phyloP scores from a whole-genome alignment of 2,113 vertebrate species.

The Chaetops frenatus region DNA sequence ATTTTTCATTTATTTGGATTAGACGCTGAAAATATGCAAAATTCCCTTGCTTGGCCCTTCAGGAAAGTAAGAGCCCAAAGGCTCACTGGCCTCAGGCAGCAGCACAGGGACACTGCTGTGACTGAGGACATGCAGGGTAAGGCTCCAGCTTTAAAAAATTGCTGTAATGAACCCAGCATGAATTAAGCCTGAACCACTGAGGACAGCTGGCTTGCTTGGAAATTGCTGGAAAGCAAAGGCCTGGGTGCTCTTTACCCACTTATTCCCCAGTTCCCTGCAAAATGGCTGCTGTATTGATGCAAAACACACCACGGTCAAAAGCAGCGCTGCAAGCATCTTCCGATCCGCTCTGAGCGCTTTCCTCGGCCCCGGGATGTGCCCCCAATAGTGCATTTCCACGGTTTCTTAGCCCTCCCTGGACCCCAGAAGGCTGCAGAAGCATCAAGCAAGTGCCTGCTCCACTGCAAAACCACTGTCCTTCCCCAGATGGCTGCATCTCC shows the following conservation, averaged over 20 bases:
- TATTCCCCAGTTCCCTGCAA: no score
- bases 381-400: background rate
- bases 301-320: background rate
- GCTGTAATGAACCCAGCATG: background rate
- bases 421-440: background rate
- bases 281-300: background rate
- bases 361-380: background rate
- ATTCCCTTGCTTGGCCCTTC: background rate
- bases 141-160: background rate
- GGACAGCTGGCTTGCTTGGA: background rate
- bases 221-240: background rate
- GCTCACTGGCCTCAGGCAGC: background rate
- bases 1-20: background rate
- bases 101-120: background rate
- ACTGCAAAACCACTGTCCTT: background rate
- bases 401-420: background rate
- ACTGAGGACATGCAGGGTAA: background rate
- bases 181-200: background rate
- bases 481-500: fast-evolving
- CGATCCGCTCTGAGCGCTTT: background rate
- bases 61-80: background rate
- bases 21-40: background rate
- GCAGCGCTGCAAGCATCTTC: fast-evolving
- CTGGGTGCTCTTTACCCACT: background rate
- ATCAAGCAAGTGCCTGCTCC: background rate